Percentiles rank a stretch among this genome's conserved stretches.
Conservation (phyloP, 2,797 vertebrate genomes). For the Aulostomus chinensis region DNA sequence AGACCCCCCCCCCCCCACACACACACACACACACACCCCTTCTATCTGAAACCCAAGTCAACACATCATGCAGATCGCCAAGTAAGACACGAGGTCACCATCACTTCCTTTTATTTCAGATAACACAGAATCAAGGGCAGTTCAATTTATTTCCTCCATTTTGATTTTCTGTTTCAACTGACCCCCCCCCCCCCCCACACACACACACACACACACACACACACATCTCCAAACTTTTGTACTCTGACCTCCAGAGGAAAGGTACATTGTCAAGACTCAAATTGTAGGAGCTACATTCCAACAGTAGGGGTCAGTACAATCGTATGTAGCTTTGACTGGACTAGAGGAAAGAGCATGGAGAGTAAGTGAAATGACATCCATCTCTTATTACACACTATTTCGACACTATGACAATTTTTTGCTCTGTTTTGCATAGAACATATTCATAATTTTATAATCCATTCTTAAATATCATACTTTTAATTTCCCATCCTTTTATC, state of each 20-base stretch:
- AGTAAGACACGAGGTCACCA: too few relatives aligned
- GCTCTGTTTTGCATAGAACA: too few relatives aligned
- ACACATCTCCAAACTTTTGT: not conserved
- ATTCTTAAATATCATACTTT: too few relatives aligned
- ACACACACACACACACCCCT: not conserved
- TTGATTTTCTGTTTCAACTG: not conserved
- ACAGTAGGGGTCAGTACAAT: conserved; percentile 63
- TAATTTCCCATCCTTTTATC: too few relatives aligned
- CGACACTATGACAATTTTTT: too few relatives aligned
- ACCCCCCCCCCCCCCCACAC: not conserved
- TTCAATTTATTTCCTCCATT: not conserved
- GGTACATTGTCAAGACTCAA: too few relatives aligned
- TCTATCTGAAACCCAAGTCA: too few relatives aligned
- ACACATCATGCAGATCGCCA: too few relatives aligned
- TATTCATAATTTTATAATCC: too few relatives aligned
- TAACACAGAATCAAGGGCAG: not conserved
- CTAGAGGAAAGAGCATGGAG: not conserved
- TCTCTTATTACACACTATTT: conserved; percentile 1
- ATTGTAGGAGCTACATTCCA: conserved; percentile 11
- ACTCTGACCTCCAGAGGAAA: too few relatives aligned
- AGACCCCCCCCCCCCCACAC: conserved; percentile 22
- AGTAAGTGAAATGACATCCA: conserved; percentile 5
- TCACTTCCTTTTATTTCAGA: too few relatives aligned
- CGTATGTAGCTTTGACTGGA: not conserved
- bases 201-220: too few relatives aligned